Conservation (phyloP, 2,888 invertebrate genomes). For the Melipona bicolor region DNA sequence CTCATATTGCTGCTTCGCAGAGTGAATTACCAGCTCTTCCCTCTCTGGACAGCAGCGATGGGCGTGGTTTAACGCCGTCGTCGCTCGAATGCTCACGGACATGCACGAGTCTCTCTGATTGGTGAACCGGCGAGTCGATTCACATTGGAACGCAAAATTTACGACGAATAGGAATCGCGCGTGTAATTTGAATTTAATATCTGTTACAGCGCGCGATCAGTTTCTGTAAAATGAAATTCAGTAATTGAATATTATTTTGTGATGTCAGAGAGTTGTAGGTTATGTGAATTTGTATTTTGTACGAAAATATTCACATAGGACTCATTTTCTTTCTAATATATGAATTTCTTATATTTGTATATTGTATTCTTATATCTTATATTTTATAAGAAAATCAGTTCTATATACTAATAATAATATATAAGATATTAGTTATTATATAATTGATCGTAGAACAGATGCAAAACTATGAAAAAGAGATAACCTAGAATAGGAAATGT, state of each 20-base stretch:
- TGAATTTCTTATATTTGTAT: too few relatives aligned
- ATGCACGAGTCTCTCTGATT: conserved; percentile 41
- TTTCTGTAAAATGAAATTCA: neutral
- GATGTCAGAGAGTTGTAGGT: too few relatives aligned
- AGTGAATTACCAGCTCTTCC: conserved; percentile 76
- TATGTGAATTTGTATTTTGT: neutral
- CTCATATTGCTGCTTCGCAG: conserved; percentile 73
- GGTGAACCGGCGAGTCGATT: neutral
- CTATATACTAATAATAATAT: neutral
- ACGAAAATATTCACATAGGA: neutral
- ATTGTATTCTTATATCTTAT: too few relatives aligned
- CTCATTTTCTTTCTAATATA: neutral
- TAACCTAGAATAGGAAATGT: neutral
- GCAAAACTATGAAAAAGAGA: neutral
- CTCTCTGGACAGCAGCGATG: conserved; percentile 68
- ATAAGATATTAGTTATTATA: neutral
- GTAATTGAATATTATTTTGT: too few relatives aligned
- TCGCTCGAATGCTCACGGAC: conserved; percentile 59
- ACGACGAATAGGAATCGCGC: conserved; percentile 19
- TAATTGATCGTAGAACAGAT: neutral
- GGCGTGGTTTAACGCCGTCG: conserved; percentile 73
- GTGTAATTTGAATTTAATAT: conserved; percentile 44
- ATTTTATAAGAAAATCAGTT: too few relatives aligned
- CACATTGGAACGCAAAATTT: conserved; percentile 2
- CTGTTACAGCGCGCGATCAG: neutral